Base-by-base conservation (phyloP, 1,140 invertebrate genomes). In the Daktulosphaira vitifoliae region DNA sequence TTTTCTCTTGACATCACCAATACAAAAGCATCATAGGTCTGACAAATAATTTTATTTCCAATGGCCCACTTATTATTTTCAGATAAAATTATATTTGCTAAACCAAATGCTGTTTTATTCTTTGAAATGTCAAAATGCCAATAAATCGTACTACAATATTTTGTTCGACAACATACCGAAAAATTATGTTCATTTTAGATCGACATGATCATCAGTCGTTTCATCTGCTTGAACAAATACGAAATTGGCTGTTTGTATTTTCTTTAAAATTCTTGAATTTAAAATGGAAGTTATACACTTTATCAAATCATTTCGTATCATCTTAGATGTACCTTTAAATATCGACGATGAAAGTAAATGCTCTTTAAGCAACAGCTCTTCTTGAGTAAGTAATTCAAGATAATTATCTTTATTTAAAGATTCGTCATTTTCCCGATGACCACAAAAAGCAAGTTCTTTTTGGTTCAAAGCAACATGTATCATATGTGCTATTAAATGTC, bases 111-210 rank as follows among this genome's bases (percentile, higher is more conserved):
- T 8, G 44, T 46, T 46, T 46, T 46, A 46, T 46, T 22, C 0
- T 22, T 46, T 8, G 18, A 26, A 22, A 65, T 33, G 38, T 65
- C 33, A 52, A 25, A 38, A 53, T 53, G 20, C 65, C 29, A 38
- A 44, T 53, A 42, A 88, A 71, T 78, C 80, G 15, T 76, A 80
- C 5, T 76, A 80, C 59, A 72, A 79, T 65, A 79, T 88, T 62
- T 88, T 87, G 44, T 74, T 87, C 46, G 76, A 83, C 20, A n/a
- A 48, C 51, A 56, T 56, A 66, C 20, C 65, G 18, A 46, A 56
- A 42, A 29, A 66, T 46, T 1, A 59, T 82, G 26, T 68, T 70
- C 62, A 70, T 68, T 68, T 74, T 71, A 38, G 65, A 53, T 52
- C 67, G 46, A 39, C 53, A 39, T 13, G 71, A 70, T 53, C 66